Evolutionary conservation across 37 sponge, comb jelly and placozoan genomes (phyloP).

Genomic region (Aplysina aerophoba): DNA sequence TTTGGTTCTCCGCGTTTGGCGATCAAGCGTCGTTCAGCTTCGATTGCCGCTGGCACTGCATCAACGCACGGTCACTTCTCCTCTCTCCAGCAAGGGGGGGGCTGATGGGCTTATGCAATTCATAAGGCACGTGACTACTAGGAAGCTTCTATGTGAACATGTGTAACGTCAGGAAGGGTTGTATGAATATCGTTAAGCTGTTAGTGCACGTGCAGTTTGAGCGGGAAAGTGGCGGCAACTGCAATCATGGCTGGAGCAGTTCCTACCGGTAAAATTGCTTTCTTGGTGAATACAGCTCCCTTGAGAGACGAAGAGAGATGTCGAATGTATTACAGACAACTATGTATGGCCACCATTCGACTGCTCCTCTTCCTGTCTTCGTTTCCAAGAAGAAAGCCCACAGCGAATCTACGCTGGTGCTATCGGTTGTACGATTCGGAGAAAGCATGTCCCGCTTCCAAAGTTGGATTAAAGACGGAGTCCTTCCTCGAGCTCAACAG

Average conservation of each 20-base stretch:
- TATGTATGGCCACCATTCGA: neutral
- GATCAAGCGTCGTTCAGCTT: too few species aligned
- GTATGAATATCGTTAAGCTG: too few species aligned
- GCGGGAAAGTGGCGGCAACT: neutral
- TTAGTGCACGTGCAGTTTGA: too few species aligned
- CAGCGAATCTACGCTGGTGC: neutral
- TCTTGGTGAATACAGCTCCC: conserved; percentile 5
- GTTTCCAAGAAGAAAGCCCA: neutral
- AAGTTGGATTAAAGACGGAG: conserved; percentile 7
- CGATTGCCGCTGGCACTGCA: too few species aligned
- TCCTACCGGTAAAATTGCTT: neutral
- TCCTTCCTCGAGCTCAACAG: conserved; percentile 2
- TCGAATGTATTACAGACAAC: neutral
- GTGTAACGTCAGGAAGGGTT: too few species aligned
- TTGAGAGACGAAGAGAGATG: neutral
- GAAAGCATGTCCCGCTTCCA: neutral
- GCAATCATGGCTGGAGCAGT: too few species aligned
- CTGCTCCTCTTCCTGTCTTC: neutral
- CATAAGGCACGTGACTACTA: too few species aligned
- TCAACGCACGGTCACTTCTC: too few species aligned
- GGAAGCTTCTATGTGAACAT: too few species aligned
- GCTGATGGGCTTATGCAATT: too few species aligned
- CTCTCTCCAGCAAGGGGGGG: too few species aligned
- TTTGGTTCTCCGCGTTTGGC: too few species aligned
- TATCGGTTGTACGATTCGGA: neutral